These are phyloP conservation scores for Sorex maritimensis DNA, from an alignment of 2,797 vertebrate genomes.

Conservation along the genomic window DNA sequence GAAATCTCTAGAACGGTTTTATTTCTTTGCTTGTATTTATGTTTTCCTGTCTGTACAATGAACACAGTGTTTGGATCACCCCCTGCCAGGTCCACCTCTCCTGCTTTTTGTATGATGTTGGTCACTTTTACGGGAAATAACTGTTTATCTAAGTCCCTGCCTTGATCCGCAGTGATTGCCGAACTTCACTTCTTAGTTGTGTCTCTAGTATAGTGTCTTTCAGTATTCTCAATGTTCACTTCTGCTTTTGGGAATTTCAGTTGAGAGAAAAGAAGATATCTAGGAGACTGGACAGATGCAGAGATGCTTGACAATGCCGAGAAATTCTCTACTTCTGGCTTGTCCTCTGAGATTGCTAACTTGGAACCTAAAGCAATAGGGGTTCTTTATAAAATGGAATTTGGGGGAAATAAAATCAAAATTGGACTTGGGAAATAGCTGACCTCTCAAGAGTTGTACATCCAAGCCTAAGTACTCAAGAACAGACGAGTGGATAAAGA, in stretches of 20 bases:
- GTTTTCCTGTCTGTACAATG: not conserved
- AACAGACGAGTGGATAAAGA: too few relatives aligned
- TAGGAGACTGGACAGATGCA: not conserved
- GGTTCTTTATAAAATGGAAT: not conserved
- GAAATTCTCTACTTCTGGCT: not conserved
- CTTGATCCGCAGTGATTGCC: not conserved
- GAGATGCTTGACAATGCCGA: not conserved
- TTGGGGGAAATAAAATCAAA: not conserved
- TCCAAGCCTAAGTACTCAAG: too few relatives aligned
- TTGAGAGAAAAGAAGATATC: not conserved
- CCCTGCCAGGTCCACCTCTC: not conserved
- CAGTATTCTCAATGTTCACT: not conserved
- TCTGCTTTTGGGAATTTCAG: not conserved
- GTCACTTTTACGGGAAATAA: not conserved
- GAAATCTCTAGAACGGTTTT: not conserved
- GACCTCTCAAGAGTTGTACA: not conserved
- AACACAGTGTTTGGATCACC: not conserved
- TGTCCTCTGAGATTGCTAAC: not conserved
- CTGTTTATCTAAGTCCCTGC: not conserved
- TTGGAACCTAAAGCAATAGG: too few relatives aligned
- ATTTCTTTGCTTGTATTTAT: not conserved
- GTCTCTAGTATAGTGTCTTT: too few relatives aligned
- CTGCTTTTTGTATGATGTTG: not conserved
- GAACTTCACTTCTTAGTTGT: not conserved
- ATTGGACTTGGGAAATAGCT: not conserved